Base-by-base conservation (phyloP, 2,888 invertebrate genomes). In the Lepidonotus clava region DNA sequence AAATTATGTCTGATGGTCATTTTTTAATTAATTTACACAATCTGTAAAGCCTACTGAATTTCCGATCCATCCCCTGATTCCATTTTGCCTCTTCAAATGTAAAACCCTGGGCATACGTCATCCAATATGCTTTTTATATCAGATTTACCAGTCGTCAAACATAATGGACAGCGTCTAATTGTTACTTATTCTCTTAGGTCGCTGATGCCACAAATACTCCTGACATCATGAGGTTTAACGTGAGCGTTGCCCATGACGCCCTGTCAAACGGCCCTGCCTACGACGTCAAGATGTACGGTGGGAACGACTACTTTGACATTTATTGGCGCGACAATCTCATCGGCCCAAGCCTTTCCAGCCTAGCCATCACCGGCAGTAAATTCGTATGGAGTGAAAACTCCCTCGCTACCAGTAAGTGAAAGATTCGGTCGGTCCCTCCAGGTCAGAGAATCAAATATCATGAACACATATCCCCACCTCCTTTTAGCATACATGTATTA, bases 221-320 rank as follows among this genome's bases (percentile, higher is more conserved):
- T 18, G 36, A 71, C 36, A 11, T 11, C 0, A 34, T 71, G 36
- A 34, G 1, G 36, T 80, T 80, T 34, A 41, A 11, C 8, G 32
- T 80, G 24, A 1, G 1, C 1, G 80, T 21, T n/a, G 24, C 24
- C 1, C 80, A 80, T 51, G 80, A 41, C 11, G 41, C 41, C 24
- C 8, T 4, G 18, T 80, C 80, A 21, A 51, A 51, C 21, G 80
- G n/a, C 6, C 28, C 41, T 18, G 80, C 80, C 21, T 80, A 80
- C 32, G 51, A 76, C 14, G 84, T 87, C 40, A 40, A 0, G n/a
- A 40, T 87, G 34, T 21, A n/a, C 32, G 84, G 67, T 40, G 87
- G 87, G 34, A 71, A 40, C 34, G 24, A 53, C 34, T 51, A 83
- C 56, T 87, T 83, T 32, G 77, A 84, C 34, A 76, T 87, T 6